These are phyloP conservation scores for Drosophila peninsularis DNA, from an alignment of 2,888 invertebrate genomes.

Conservation along the genomic window DNA sequence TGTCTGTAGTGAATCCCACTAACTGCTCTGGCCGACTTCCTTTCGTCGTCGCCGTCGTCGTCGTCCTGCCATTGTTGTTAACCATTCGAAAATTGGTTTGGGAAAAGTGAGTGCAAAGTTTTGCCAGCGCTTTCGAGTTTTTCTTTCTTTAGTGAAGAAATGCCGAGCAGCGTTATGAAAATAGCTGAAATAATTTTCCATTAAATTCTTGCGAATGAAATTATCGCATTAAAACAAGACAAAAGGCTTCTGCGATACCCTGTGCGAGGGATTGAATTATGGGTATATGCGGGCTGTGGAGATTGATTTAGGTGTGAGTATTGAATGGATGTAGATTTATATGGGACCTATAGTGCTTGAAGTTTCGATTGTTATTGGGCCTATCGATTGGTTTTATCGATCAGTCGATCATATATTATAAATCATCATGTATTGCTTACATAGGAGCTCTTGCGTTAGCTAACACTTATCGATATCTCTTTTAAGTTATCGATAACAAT, in stretches of 20 bases:
- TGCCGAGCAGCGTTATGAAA: constrained; percentile 64
- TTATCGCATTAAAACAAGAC: constrained; percentile 75
- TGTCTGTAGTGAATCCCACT: constrained; percentile 19
- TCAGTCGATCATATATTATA: neutral
- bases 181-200: constrained; percentile 76
- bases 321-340: neutral
- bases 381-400: neutral
- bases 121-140: constrained; percentile 16
- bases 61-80: constrained; percentile 27
- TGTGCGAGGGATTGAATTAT: neutral
- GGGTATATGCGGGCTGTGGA: neutral
- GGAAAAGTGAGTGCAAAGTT: constrained; percentile 20
- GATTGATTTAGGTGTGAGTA: neutral
- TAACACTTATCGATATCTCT: neutral
- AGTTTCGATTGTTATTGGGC: too few relatives aligned
- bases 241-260: constrained; percentile 39
- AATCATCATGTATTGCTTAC: neutral
- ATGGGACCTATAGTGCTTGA: rapidly evolving
- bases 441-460: neutral
- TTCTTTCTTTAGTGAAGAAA: constrained; percentile 23
- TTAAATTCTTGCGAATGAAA: constrained; percentile 71
- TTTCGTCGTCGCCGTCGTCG: neutral
- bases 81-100: constrained; percentile 30
- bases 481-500: neutral
- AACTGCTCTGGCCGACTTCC: constrained; percentile 5